Evolutionary conservation across 2,113 vertebrate species (phyloP), one percentile per base, ranked within the genome.

Genomic region (Gallinago media): DNA sequence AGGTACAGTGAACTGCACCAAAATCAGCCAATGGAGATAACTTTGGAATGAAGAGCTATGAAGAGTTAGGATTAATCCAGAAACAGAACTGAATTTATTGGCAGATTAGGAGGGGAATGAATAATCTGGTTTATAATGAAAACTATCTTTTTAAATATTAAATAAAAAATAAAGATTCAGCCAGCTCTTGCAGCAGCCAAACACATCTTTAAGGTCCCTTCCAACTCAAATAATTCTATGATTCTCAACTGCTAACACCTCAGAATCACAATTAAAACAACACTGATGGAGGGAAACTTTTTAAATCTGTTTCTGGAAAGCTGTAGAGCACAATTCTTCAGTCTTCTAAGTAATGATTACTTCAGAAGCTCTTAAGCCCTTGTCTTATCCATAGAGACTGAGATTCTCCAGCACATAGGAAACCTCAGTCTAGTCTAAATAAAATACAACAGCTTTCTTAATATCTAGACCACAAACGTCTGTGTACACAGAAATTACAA

Each of bases 351-450:
- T 76, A 85, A 85, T 54, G 27, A 89, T 94, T 95, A 84, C 77
- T 82, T 89, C 66, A 76, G 56, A 95, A 89, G 70, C 84, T 89
- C 86, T 81, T 94, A 95, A 96, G 71, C 77, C 73, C 56, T 74
- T 72, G 15, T 70, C 89, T 94, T 88, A 93, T 68, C 93, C 85
- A 61, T 10, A 13, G 63, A 65, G 54, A 73, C 63, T 17, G 72
- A 88, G 76, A 96, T 72, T 88, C 54, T 89, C 58, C 42, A 67
- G 50, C 46, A 58, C 75, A 65, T 0, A 40, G 67, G 52, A 88
- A 92, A 82, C 40, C 20, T 79, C 49, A 70, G 46, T 31, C 54
- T 70, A 80, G 46, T 9, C 46, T 82, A 66, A 81, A 54, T 76
- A 80, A 95, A 93, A 85, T 58, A 50, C 49, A 89, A 85, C 29